Conservation (phyloP, 2,113 vertebrate genomes). For the Rhynchomys soricoides region DNA sequence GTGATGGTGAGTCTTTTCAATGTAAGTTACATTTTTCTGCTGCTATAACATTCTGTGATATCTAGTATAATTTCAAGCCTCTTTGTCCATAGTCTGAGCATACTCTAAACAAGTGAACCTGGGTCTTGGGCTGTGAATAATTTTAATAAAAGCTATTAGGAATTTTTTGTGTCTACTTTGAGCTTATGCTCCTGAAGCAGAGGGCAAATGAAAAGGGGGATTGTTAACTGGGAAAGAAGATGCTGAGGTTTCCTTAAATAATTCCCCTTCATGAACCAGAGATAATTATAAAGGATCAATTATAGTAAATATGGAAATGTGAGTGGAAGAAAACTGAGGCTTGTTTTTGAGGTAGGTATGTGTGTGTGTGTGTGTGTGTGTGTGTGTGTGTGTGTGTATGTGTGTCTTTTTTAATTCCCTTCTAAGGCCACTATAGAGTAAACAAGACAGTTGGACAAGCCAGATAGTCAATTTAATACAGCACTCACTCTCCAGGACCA, state of each 20-base stretch:
- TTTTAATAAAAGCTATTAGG: background rate
- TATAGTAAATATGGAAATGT: background rate
- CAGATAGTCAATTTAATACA: background rate
- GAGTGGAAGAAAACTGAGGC: background rate
- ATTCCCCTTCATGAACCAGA: background rate
- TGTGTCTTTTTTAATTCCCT: background rate
- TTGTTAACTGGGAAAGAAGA: background rate
- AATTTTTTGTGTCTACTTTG: background rate
- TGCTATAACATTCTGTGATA: background rate
- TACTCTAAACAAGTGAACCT: background rate
- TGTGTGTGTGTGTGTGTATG: background rate
- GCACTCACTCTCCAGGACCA: background rate
- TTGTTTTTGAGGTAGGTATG: background rate
- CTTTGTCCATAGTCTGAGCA: background rate
- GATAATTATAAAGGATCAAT: background rate
- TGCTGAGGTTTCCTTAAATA: background rate
- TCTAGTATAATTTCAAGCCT: background rate
- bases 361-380: background rate
- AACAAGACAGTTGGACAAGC: background rate
- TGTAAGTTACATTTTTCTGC: background rate
- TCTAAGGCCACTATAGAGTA: background rate
- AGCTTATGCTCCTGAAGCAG: background rate
- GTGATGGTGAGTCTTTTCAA: background rate
- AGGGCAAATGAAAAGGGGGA: background rate
- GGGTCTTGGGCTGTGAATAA: background rate